A percentile compares a stretch with the other conserved stretches of the same genome.
phyloP scores from a whole-genome alignment of 1,140 invertebrate genomes.

The Listronotus bonariensis region DNA sequence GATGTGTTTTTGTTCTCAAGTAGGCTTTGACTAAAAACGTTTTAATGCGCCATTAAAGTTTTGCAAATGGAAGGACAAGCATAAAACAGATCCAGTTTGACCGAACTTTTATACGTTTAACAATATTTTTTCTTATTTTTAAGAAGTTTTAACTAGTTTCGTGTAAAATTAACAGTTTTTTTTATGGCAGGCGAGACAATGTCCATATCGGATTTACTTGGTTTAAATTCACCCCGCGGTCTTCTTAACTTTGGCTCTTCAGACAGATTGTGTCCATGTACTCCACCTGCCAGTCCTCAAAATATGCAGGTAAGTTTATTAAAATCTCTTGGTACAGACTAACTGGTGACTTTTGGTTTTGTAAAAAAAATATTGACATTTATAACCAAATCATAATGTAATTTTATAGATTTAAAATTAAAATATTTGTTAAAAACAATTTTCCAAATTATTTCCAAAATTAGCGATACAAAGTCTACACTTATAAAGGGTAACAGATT shows the following conservation, averaged over 20 bases:
- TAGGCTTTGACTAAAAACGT: not conserved
- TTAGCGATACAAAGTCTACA: no score
- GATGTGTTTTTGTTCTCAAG: conserved; percentile 10
- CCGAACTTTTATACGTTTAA: conserved; percentile 41
- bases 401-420: no score
- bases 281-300: conserved; percentile 48
- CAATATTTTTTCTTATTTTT: conserved; percentile 23
- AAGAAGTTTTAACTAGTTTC: conserved; percentile 25
- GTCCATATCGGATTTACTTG: conserved; percentile 61
- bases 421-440: no score
- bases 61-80: conserved; percentile 24
- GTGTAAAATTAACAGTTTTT: conserved; percentile 6
- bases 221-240: conserved; percentile 59
- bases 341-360: no score
- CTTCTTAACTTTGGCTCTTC: conserved; percentile 53
- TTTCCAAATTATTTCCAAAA: no score
- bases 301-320: conserved; percentile 50
- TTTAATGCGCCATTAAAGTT: conserved; percentile 30
- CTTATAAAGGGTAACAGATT: no score
- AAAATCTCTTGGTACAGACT: no score
- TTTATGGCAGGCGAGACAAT: conserved; percentile 54
- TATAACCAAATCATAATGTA: no score
- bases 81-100: conserved; percentile 34
- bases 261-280: conserved; percentile 41
- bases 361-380: no score